phyloP scores from a whole-genome alignment of 2,888 invertebrate species.

The Nemotelus pantherinus region DNA sequence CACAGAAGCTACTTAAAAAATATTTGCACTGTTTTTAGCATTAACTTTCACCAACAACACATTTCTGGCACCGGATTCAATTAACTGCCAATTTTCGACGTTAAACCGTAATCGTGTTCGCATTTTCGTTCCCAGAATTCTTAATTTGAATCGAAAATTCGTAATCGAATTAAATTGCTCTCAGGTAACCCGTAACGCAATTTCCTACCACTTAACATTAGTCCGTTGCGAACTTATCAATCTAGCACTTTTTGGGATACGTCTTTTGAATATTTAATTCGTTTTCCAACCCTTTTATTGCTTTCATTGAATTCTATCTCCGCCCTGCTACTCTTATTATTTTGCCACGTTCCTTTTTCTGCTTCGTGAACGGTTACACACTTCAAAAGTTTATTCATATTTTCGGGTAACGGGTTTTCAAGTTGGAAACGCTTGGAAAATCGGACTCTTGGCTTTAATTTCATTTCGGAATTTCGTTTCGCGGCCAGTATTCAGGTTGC shows the following conservation, averaged over 20 bases:
- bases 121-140: neutral
- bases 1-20: too few relatives aligned
- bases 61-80: too few relatives aligned
- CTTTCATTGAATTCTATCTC: neutral
- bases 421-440: neutral
- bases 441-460: neutral
- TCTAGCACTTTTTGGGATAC: neutral
- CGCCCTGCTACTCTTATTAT: neutral
- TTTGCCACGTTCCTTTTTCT: neutral
- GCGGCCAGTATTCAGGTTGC: too few relatives aligned
- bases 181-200: constrained; percentile 16
- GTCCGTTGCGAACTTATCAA: constrained; percentile 20
- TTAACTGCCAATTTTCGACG: too few relatives aligned
- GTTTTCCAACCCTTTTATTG: constrained; percentile 7
- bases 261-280: constrained; percentile 28
- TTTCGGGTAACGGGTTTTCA: neutral
- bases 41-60: too few relatives aligned
- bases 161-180: constrained; percentile 15
- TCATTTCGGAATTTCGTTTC: neutral
- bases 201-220: constrained; percentile 16
- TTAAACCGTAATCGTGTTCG: neutral
- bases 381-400: neutral
- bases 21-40: too few relatives aligned
- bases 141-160: constrained; percentile 14
- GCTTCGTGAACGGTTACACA: neutral